Percentiles rank a stretch among this genome's conserved stretches.
These are phyloP conservation scores for Temnopleurus reevesii DNA, from an alignment of 53 echinoderm and acorn worm species.

Conservation along the genomic window DNA sequence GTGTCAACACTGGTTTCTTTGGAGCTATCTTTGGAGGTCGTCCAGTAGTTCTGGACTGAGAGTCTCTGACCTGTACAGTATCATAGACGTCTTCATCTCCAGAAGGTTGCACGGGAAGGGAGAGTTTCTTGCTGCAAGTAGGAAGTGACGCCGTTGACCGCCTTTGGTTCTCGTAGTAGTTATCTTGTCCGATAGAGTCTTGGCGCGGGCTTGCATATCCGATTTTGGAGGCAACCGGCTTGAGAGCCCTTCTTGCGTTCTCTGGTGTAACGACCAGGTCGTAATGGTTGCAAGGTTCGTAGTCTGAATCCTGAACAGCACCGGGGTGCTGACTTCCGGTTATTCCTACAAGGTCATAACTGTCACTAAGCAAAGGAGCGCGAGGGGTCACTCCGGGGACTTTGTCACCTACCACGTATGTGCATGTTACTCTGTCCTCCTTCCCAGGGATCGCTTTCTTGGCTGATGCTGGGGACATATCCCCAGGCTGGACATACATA, in stretches of 20 bases:
- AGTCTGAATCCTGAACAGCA: neutral
- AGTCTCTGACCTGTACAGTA: slow-evolving; percentile 23
- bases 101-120: neutral
- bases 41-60: neutral
- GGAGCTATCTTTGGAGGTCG: slow-evolving; percentile 17
- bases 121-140: neutral
- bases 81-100: slow-evolving; percentile 29
- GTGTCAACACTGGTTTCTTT: neutral
- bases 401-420: slow-evolving; percentile 18
- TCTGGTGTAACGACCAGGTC: slow-evolving; percentile 3
- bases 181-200: neutral
- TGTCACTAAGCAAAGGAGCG: slow-evolving; percentile 1
- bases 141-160: slow-evolving; percentile 16
- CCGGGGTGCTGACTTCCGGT: neutral
- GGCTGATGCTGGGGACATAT: neutral
- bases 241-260: neutral
- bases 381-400: neutral
- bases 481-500: slow-evolving; percentile 14
- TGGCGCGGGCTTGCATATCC: slow-evolving; percentile 17
- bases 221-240: neutral
- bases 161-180: slow-evolving; percentile 19
- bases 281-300: slow-evolving; percentile 5
- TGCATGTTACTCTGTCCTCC: neutral
- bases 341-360: neutral
- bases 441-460: neutral